phyloP scores from a whole-genome alignment of 37 sponge, comb jelly and placozoan genomes.

The Amphimedon queenslandica region DNA sequence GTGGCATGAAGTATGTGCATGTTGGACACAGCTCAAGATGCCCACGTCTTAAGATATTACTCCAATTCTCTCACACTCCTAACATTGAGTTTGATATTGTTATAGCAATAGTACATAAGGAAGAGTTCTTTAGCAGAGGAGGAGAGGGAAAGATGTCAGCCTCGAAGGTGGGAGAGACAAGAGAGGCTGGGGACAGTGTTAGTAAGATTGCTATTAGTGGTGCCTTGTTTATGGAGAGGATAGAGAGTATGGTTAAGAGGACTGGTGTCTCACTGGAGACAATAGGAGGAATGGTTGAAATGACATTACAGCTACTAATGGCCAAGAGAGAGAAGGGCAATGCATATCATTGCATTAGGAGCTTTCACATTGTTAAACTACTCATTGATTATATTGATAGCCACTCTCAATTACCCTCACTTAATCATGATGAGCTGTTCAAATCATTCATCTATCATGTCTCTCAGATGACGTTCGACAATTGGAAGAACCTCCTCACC shows the following conservation, averaged over 20 bases:
- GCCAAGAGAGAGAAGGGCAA: slow-evolving; percentile 76
- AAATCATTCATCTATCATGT: slow-evolving; percentile 32
- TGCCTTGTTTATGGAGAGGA: slow-evolving; percentile 46
- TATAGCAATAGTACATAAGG: slow-evolving; percentile 34
- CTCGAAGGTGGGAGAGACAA: neutral
- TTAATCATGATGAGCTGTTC: slow-evolving; percentile 47
- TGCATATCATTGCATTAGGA: slow-evolving; percentile 79
- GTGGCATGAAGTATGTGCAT: slow-evolving; percentile 63
- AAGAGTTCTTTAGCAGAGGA: slow-evolving; percentile 11
- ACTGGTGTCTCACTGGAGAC: slow-evolving; percentile 10
- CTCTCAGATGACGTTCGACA: slow-evolving; percentile 7
- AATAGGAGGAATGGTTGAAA: slow-evolving; percentile 50
- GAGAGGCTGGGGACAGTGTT: slow-evolving; percentile 31
- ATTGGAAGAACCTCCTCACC: slow-evolving; percentile 68
- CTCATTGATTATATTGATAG: slow-evolving; percentile 40
- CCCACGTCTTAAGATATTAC: slow-evolving; percentile 65
- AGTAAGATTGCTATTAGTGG: slow-evolving; percentile 74
- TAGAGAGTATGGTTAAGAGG: neutral
- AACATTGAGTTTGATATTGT: slow-evolving; percentile 70
- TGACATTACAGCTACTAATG: slow-evolving; percentile 41
- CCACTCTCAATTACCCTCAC: neutral
- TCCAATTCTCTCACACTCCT: slow-evolving; percentile 30
- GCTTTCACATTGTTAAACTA: slow-evolving; percentile 74
- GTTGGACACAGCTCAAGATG: slow-evolving; percentile 67
- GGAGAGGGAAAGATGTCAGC: slow-evolving; percentile 5